These are phyloP conservation scores for Notechis scutatus DNA, from an alignment of 2,113 vertebrate genomes.

Conservation along the genomic window DNA sequence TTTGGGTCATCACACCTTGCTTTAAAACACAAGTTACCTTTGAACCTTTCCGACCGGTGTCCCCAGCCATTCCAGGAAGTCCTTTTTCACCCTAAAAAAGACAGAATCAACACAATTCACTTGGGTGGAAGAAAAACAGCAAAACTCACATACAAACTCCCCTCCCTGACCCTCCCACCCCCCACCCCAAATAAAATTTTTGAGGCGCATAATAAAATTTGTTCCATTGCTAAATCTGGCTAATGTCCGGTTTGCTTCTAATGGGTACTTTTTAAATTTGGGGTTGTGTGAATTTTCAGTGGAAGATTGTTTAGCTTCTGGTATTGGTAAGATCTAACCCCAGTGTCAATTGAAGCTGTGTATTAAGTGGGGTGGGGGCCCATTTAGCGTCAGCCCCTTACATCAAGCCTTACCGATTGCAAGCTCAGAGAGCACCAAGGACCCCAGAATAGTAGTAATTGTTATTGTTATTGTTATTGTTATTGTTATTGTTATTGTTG, in stretches of 20 bases:
- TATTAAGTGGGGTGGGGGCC: background rate
- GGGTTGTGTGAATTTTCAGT: background rate
- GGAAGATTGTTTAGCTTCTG: background rate
- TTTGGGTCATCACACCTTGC: too few species aligned
- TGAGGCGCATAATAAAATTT: background rate
- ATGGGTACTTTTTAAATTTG: background rate
- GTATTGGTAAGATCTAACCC: background rate
- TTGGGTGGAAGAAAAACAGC: background rate
- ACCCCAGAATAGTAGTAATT: too few species aligned
- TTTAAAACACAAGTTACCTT: conserved; percentile 68
- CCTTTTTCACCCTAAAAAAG: conserved; percentile 74
- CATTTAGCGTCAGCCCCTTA: background rate
- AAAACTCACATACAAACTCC: background rate
- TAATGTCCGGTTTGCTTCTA: background rate
- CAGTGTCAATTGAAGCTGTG: background rate
- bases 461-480: too few species aligned
- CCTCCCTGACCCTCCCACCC: background rate
- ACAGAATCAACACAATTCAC: background rate
- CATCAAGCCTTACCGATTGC: background rate
- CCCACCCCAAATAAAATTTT: background rate
- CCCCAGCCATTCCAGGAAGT: conserved; percentile 72
- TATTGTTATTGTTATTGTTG: too few species aligned
- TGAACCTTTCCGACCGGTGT: conserved; percentile 73
- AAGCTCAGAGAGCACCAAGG: too few species aligned
- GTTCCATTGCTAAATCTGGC: background rate